Evolutionary conservation across 1,140 invertebrate species (phyloP).

Genomic region (Hermetia illucens): DNA sequence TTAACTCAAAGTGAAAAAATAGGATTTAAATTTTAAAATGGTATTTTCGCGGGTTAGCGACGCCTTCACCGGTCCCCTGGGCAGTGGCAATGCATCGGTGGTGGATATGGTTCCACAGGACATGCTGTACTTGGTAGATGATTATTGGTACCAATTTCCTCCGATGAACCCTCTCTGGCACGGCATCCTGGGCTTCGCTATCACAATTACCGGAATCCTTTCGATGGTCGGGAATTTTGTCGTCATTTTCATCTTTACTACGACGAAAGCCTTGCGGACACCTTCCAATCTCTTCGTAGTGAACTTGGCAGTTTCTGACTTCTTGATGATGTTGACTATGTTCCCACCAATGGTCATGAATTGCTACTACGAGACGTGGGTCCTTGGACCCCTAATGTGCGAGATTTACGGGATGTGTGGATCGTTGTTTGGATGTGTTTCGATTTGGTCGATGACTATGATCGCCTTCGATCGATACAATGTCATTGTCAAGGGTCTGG

Average conservation of each 20-base stretch:
- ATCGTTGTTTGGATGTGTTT: conserved; percentile 62
- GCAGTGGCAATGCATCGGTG: conserved; percentile 47
- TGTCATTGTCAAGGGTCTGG: conserved; percentile 67
- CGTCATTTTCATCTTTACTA: conserved; percentile 67
- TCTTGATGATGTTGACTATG: conserved; percentile 67
- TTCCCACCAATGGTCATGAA: conserved; percentile 63
- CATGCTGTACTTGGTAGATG: conserved; percentile 56
- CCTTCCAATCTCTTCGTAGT: conserved; percentile 69
- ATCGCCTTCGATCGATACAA: conserved; percentile 74
- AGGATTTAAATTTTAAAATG: no score
- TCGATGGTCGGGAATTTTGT: conserved; percentile 62
- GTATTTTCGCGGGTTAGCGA: no score
- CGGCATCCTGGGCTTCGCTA: conserved; percentile 57
- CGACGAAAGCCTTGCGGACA: conserved; percentile 56
- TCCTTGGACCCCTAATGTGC: conserved; percentile 55
- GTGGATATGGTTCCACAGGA: conserved; percentile 57
- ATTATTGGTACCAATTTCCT: conserved; percentile 60
- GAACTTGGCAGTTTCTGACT: conserved; percentile 70
- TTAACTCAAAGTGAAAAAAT: no score
- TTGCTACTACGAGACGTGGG: conserved; percentile 66
- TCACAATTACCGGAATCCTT: conserved; percentile 53
- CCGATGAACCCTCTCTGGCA: conserved; percentile 70
- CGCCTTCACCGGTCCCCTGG: no score
- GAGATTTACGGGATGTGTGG: conserved; percentile 64
- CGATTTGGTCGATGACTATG: conserved; percentile 71